Base-by-base conservation (phyloP, 2,888 invertebrate species). In the Andricus quercusramuli region DNA sequence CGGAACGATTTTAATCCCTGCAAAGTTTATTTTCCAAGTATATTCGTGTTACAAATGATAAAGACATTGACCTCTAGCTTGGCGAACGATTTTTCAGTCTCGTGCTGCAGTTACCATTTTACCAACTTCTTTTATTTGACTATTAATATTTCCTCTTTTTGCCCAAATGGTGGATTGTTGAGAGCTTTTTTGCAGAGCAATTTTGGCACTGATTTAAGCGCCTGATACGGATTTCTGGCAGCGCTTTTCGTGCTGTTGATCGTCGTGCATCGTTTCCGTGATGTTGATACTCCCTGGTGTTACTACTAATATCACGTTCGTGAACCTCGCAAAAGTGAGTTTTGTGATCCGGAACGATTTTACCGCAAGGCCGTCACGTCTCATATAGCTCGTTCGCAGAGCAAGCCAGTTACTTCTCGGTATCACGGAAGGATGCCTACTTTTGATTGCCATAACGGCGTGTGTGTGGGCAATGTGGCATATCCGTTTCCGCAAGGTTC, bases 401-500 rank as follows among this genome's bases (percentile, higher is more conserved):
- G 47, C 47, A 76, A 70, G 67, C 44, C 79, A 44, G 81, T 83
- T 79, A 80, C 83, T 82, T 80, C 80, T 79, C 81, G 66, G 79
- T 78, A 81, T 68, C 32, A 74, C 70, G 83, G 83, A 79, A 65
- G 81, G 83, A 82, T 64, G 82, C 83, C 78, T 82, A 56, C 79
- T 82, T 81, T 77, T 78, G 84, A 86, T 86, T 84, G 85, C 83
- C 79, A 80, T 88, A 88, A 88, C 85, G 87, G 86, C 86, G 85
- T 82, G 37, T 32, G 84, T 17, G 15, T 11, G 13, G 13, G 5
- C 17, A 4, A 47, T 47, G 17, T 80, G 84, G 84, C 83, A 79
- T 86, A 88, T 88, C 86, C 88, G 87, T 86, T 86, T 86, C 86
- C 87, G 86, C 80, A 88, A 87, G 82, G 51, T 56, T 74, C 32